Percentiles rank a stretch among this genome's conserved stretches.
phyloP scores from a whole-genome alignment of 2,113 vertebrate genomes.

The Nerophis lumbriciformis region DNA sequence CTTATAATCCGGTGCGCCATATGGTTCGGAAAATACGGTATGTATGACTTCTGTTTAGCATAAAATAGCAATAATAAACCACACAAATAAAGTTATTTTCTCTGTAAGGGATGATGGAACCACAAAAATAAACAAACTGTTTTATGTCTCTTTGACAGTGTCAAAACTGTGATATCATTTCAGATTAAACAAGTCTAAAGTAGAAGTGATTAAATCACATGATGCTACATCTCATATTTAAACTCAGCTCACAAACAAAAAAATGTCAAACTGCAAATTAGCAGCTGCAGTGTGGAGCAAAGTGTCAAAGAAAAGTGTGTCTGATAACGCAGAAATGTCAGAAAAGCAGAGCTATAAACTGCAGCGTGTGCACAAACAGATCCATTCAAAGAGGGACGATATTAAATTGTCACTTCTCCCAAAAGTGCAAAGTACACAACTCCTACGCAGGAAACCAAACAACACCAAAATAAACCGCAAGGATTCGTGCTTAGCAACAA shows the following conservation, averaged over 20 bases:
- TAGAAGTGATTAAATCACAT: background rate
- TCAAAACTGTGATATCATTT: background rate
- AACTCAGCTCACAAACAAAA: background rate
- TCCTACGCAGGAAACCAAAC: background rate
- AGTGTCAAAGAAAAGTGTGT: conserved; percentile 6
- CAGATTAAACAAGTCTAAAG: background rate
- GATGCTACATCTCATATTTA: background rate
- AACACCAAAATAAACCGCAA: too few species aligned
- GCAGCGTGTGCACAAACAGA: background rate
- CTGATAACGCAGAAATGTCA: background rate
- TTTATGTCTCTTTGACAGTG: background rate
- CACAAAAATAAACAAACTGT: background rate
- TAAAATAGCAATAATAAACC: background rate
- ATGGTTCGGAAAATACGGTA: too few species aligned
- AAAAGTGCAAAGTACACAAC: conserved; percentile 16
- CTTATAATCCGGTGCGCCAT: too few species aligned
- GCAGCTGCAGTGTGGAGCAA: background rate
- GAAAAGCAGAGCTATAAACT: background rate
- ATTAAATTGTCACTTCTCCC: conserved; percentile 6
- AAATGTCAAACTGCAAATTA: background rate
- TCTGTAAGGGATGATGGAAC: background rate
- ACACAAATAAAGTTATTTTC: background rate
- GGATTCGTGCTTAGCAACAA: too few species aligned
- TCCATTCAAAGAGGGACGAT: conserved; percentile 2
- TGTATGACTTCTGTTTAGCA: too few species aligned